Conservation (phyloP, 1,140 invertebrate species). For the Mamestra configurata region DNA sequence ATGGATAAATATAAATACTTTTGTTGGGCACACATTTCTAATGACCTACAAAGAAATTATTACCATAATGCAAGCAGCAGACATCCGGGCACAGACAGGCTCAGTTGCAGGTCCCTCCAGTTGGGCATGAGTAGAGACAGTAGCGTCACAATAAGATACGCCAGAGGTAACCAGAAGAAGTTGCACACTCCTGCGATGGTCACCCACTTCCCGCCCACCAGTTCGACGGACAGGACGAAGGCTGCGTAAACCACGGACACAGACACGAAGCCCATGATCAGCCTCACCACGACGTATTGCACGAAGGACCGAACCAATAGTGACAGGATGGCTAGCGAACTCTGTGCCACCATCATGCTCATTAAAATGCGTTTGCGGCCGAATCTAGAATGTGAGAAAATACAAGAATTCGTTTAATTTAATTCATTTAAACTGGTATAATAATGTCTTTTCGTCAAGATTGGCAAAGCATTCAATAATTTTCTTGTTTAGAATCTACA, state of each 20-base stretch:
- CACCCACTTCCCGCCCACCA: constrained; percentile 92
- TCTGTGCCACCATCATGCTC: constrained; percentile 91
- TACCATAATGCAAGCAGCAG: constrained; percentile 91
- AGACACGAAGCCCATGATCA: constrained; percentile 91
- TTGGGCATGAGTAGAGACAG: constrained; percentile 92
- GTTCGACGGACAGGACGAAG: constrained; percentile 91
- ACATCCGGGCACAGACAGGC: constrained; percentile 91
- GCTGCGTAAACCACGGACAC: constrained; percentile 92
- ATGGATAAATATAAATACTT: background rate
- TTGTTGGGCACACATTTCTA: background rate
- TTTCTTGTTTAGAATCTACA: too few species aligned
- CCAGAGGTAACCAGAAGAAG: constrained; percentile 91
- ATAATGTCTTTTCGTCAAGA: too few species aligned
- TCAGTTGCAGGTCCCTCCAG: constrained; percentile 92
- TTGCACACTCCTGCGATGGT: constrained; percentile 92
- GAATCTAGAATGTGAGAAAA: constrained; percentile 86
- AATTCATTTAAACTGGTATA: background rate
- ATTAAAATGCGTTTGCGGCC: constrained; percentile 93
- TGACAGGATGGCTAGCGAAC: constrained; percentile 89
- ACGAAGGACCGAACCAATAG: constrained; percentile 90
- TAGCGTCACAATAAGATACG: constrained; percentile 92
- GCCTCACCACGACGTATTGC: constrained; percentile 89
- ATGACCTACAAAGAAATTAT: constrained; percentile 60
- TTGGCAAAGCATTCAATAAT: too few species aligned
- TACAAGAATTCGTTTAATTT: background rate